Base-by-base conservation (phyloP, 53 echinoderm and acorn worm genomes). In the Hippasteria phrygiana region DNA sequence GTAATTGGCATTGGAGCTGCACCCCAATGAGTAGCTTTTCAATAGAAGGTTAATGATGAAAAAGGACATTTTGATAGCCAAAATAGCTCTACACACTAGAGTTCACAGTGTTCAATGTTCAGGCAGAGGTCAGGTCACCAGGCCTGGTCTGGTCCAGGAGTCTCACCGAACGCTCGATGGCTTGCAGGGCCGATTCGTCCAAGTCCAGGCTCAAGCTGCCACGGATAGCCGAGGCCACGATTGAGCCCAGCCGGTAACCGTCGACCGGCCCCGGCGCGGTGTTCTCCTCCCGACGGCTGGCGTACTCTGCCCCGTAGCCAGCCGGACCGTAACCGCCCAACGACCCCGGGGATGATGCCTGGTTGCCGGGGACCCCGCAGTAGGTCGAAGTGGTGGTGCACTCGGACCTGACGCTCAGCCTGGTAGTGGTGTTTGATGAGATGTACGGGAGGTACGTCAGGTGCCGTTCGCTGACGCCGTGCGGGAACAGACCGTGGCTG, bases 171-270 rank as follows among this genome's bases (percentile, higher is more conserved):
- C 85, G 36, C 6, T 85, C 85, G 40, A 85, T 71, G 38, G 85
- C 85, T 12, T 51, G 71, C 47, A 85, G 32, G 3, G 85, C 85
- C 1, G 85, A 69, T 71, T 85, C 85, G 37, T 85, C 85, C 51
- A 85, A 64, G 38, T 85, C 85, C 13, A 85, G 50, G 26, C 85
- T 70, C 9, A 85, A 26, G 36, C 85, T 85, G 16, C 85, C 85
- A 5, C 85, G 85, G 71, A 85, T 71, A 6, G 71, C 69, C 26
- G 71, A 85, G 35, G 85, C 85, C 13, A 85, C 85, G 9, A 85
- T 71, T 36, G 85, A 50, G 14, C 85, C 85, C n/a, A 85, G 85
- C 11, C 39, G 48, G 54, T 50, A 31, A n/a, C 26, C 26, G 62
- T 59, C 41, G 5, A 7, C 69, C 34, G 13, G 85, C 4, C 38